Percentiles rank a stretch among this genome's conserved stretches.
Conservation (phyloP, 2,888 invertebrate genomes). For the Sphaerophoria rueppellii region DNA sequence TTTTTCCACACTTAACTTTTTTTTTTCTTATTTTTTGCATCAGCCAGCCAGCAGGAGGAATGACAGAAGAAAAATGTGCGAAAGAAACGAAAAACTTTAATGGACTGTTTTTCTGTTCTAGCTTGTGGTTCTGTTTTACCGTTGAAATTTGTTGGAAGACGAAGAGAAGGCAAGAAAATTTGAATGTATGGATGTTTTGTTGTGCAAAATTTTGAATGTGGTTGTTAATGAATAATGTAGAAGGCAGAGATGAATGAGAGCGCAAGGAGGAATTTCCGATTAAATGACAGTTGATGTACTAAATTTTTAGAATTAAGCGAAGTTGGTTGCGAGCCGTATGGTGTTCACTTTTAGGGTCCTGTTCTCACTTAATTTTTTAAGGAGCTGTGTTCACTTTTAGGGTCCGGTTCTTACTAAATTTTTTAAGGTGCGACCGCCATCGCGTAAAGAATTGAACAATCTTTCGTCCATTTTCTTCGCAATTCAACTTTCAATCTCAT, state of each 20-base stretch:
- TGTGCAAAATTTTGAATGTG: slow-evolving; percentile 57
- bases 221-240: slow-evolving; percentile 2
- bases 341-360: not conserved
- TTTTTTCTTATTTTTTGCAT: slow-evolving; percentile 27
- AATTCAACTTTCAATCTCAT: no score
- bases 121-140: not conserved
- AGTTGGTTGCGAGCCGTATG: slow-evolving; percentile 12
- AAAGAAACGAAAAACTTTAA: slow-evolving; percentile 54
- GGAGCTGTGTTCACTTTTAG: no score
- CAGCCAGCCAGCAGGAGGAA: slow-evolving; percentile 17
- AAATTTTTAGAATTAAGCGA: not conserved
- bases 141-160: not conserved
- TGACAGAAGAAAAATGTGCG: slow-evolving; percentile 50
- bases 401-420: no score
- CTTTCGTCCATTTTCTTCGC: no score
- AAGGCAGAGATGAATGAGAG: slow-evolving; percentile 10
- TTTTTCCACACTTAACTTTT: slow-evolving; percentile 25
- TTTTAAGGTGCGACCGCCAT: no score
- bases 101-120: slow-evolving; percentile 40
- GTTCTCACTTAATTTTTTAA: not conserved
- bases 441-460: no score
- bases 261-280: slow-evolving; percentile 36
- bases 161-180: slow-evolving; percentile 28
- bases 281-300: slow-evolving; percentile 44
- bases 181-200: slow-evolving; percentile 59